These are phyloP conservation scores for Xiphophorus hellerii DNA, from an alignment of 2,113 vertebrate genomes.

Conservation along the genomic window DNA sequence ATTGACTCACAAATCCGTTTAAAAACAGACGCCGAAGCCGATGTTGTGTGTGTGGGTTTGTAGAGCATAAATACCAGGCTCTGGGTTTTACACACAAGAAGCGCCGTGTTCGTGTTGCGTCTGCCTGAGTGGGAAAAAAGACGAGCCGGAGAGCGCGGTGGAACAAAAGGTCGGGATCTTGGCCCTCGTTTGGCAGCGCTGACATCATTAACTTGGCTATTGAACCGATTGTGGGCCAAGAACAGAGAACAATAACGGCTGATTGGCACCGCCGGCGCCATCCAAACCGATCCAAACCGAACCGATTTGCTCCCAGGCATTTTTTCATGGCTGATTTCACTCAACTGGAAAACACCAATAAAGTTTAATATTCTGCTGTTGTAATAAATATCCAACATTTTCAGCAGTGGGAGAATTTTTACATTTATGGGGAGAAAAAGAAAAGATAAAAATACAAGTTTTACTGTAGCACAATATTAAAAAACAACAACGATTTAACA, in stretches of 20 bases:
- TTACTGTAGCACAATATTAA: not conserved
- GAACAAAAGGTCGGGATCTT: constrained; percentile 62
- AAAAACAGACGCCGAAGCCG: not conserved
- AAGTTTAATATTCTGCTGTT: not conserved
- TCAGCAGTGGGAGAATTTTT: not conserved
- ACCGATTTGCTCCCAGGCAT: constrained; percentile 2
- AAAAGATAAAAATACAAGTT: not conserved
- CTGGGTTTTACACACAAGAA: not conserved
- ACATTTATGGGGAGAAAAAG: not conserved
- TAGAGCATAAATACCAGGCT: not conserved
- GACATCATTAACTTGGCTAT: constrained; percentile 31
- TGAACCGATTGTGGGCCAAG: constrained; percentile 25
- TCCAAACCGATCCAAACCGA: not conserved
- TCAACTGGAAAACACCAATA: not conserved
- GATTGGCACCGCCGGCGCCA: constrained; percentile 10
- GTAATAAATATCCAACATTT: not conserved
- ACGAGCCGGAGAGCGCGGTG: constrained; percentile 32
- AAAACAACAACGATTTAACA: not conserved
- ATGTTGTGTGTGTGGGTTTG: not conserved
- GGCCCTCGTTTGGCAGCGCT: constrained; percentile 21
- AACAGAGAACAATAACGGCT: constrained; percentile 41
- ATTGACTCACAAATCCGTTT: constrained; percentile 25
- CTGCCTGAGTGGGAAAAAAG: constrained; percentile 13
- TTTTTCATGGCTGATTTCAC: not conserved
- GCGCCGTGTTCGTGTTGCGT: not conserved